A percentile compares a stretch with the other conserved stretches of the same genome.
These are phyloP conservation scores for Caenorhabditis macrosperma DNA, from an alignment of 2,888 invertebrate species.

Conservation along the genomic window DNA sequence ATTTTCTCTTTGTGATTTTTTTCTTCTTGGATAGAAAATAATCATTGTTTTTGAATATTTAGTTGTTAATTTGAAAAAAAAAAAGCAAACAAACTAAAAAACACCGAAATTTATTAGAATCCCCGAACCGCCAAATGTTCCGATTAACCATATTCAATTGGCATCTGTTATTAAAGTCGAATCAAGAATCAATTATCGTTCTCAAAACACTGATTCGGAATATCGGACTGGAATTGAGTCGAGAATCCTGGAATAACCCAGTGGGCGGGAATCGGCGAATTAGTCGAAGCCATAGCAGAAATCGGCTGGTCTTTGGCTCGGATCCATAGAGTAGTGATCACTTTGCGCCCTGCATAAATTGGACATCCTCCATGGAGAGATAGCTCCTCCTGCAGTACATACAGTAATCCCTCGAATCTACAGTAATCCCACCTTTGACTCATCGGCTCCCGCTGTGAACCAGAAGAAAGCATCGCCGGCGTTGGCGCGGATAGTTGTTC, in stretches of 20 bases:
- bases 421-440: slow-evolving; percentile 16
- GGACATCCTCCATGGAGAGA: slow-evolving; percentile 75
- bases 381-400: slow-evolving; percentile 37
- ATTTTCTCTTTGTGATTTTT: neutral
- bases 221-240: neutral
- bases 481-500: slow-evolving; percentile 60
- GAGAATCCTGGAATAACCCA: slow-evolving; percentile 28
- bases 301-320: slow-evolving; percentile 40
- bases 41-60: too few relatives aligned
- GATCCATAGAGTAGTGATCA: slow-evolving; percentile 63
- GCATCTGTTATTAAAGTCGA: neutral
- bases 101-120: neutral
- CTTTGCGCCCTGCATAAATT: slow-evolving; percentile 72
- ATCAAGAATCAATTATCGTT: neutral
- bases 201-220: neutral
- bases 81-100: too few relatives aligned
- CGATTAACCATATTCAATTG: neutral
- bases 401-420: neutral
- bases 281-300: slow-evolving; percentile 15
- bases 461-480: slow-evolving; percentile 74
- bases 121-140: neutral
- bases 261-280: slow-evolving; percentile 11
- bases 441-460: slow-evolving; percentile 69
- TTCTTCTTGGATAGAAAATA: neutral
- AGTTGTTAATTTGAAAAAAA: too few relatives aligned